These are phyloP conservation scores for Miltochrista miniata DNA, from an alignment of 2,888 invertebrate genomes.

Conservation along the genomic window DNA sequence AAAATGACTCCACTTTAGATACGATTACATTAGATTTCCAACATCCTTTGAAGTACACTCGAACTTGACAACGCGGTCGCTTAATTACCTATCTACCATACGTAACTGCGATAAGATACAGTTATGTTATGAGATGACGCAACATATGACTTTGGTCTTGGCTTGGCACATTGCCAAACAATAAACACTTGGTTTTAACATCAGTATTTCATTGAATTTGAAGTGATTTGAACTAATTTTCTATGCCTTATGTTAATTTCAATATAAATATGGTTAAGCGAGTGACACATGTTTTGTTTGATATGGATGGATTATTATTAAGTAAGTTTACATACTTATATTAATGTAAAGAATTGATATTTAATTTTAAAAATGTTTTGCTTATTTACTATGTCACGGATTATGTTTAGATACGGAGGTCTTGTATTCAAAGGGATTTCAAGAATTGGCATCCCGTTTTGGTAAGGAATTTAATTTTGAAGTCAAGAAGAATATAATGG, in stretches of 20 bases:
- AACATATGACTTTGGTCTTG: background rate
- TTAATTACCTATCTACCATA: no score
- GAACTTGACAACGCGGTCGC: no score
- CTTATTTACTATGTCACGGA: background rate
- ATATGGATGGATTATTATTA: constrained; percentile 74
- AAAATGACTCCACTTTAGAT: no score
- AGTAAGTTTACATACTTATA: constrained; percentile 60
- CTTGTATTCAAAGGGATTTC: constrained; percentile 89
- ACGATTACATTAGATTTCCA: no score
- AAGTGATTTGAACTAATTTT: no score
- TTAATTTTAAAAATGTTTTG: background rate
- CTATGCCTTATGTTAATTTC: no score
- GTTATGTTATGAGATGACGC: background rate
- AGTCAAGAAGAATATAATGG: constrained; percentile 89
- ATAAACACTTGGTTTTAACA: background rate
- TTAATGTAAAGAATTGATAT: background rate
- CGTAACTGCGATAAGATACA: background rate
- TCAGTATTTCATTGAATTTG: no score
- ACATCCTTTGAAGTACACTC: no score
- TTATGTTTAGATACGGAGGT: constrained; percentile 89
- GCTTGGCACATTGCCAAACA: background rate
- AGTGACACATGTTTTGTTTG: constrained; percentile 72
- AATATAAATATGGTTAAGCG: constrained; percentile 53
- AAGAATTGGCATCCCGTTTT: constrained; percentile 86
- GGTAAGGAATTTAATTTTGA: constrained; percentile 91